Conservation (phyloP, 2,888 invertebrate genomes). For the Hydroisotoma schaefferi region DNA sequence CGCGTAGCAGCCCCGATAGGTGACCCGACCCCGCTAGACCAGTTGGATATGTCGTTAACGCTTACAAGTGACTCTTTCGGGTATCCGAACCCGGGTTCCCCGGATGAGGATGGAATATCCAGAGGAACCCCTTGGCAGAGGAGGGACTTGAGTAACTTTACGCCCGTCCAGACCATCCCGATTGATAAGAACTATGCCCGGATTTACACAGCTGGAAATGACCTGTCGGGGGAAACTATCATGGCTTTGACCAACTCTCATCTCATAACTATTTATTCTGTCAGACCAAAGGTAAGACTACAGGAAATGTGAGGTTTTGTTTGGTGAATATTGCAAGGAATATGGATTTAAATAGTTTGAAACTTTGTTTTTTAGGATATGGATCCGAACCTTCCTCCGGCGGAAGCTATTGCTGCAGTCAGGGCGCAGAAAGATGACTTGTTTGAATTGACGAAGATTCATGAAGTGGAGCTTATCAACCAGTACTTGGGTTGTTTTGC, state of each 20-base stretch:
- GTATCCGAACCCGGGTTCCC: not conserved
- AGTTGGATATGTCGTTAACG: no score
- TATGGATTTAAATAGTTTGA: no score
- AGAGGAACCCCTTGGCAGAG: no score
- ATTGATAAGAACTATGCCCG: not conserved
- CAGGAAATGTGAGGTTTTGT: no score
- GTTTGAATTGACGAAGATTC: not conserved
- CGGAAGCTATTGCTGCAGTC: no score
- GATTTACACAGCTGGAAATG: not conserved
- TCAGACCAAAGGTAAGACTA: not conserved
- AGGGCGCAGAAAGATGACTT: no score
- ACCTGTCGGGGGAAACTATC: not conserved
- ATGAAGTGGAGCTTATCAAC: not conserved
- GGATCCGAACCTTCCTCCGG: no score
- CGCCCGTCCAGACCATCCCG: not conserved
- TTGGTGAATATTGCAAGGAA: no score
- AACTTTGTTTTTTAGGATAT: no score
- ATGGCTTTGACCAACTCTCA: not conserved
- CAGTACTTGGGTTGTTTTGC: not conserved
- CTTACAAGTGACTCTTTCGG: no score
- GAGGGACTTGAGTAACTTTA: slow-evolving; percentile 66
- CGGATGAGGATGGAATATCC: not conserved
- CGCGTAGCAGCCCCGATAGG: no score
- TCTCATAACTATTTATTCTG: not conserved
- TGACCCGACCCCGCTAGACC: no score